These are phyloP conservation scores for Oeneis ivallda DNA, from an alignment of 2,888 invertebrate species.

Conservation along the genomic window DNA sequence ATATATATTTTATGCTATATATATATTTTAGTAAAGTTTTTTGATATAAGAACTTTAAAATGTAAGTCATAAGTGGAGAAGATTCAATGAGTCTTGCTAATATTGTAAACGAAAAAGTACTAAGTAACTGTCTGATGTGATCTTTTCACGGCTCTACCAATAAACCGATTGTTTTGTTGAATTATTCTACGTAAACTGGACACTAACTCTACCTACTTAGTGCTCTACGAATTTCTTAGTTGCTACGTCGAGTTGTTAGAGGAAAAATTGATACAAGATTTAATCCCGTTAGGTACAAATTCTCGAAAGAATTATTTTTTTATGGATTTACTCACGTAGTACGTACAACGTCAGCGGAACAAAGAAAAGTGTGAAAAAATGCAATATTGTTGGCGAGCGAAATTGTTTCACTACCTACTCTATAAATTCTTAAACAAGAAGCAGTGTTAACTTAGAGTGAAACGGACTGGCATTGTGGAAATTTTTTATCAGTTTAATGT, in stretches of 20 bases:
- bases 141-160: too few species aligned
- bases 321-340: conserved; percentile 17
- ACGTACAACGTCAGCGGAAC: conserved; percentile 24
- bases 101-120: too few species aligned
- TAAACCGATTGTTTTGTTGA: too few species aligned
- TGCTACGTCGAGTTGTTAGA: neutral
- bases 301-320: conserved; percentile 26
- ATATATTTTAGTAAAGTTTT: too few species aligned
- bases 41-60: too few species aligned
- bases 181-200: neutral
- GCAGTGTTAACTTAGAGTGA: conserved; percentile 21
- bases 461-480: neutral
- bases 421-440: conserved; percentile 32
- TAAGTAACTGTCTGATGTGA: too few species aligned
- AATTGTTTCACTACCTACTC: conserved; percentile 28
- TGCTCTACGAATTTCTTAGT: neutral
- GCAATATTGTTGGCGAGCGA: conserved; percentile 26
- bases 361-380: conserved; percentile 32
- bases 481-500: neutral
- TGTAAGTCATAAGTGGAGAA: too few species aligned
- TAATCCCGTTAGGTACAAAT: conserved; percentile 16
- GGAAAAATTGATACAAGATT: conserved; percentile 16
- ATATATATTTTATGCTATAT: too few species aligned
- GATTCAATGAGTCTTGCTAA: too few species aligned
- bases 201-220: neutral